Evolutionary conservation across 1,140 invertebrate genomes (phyloP).

Genomic region (Himalopsyche phryganea): DNA sequence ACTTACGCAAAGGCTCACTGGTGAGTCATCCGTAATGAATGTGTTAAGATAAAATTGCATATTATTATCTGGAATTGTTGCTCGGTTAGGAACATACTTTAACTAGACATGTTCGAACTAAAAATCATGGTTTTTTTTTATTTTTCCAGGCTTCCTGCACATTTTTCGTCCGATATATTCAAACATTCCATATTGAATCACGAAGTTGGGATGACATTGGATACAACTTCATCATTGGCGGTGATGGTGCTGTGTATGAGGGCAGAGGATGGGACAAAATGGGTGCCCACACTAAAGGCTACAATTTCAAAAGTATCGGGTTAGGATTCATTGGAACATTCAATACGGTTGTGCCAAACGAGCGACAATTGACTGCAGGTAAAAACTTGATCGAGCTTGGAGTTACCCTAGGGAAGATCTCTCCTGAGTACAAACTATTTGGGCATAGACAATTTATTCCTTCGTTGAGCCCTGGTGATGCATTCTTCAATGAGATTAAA

Average conservation of each 20-base stretch:
- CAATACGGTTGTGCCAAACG: conserved; percentile 45
- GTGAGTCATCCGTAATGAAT: no score
- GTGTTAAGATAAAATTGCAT: no score
- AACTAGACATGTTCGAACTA: no score
- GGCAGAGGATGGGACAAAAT: conserved; percentile 63
- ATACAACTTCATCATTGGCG: conserved; percentile 74
- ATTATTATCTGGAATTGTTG: no score
- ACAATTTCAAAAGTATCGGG: conserved; percentile 61
- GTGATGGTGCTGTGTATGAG: conserved; percentile 66
- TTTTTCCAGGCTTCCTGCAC: conserved; percentile 47
- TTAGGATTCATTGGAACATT: conserved; percentile 69
- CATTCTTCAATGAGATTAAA: conserved; percentile 54
- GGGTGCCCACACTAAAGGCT: conserved; percentile 63
- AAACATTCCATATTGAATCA: conserved; percentile 71
- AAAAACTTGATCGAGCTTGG: conserved; percentile 56
- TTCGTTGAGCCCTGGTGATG: conserved; percentile 62
- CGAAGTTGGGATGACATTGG: conserved; percentile 53
- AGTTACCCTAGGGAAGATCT: conserved; percentile 50
- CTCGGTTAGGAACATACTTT: no score
- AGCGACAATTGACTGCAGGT: conserved; percentile 54
- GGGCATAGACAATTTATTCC: conserved; percentile 60
- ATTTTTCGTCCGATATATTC: conserved; percentile 56
- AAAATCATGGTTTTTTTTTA: conserved; percentile 14
- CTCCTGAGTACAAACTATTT: conserved; percentile 56
- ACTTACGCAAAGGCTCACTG: no score